Percentiles rank a stretch among this genome's conserved stretches.
These are phyloP conservation scores for Intellagama lesueurii DNA, from an alignment of 2,797 vertebrate species.

Conservation along the genomic window DNA sequence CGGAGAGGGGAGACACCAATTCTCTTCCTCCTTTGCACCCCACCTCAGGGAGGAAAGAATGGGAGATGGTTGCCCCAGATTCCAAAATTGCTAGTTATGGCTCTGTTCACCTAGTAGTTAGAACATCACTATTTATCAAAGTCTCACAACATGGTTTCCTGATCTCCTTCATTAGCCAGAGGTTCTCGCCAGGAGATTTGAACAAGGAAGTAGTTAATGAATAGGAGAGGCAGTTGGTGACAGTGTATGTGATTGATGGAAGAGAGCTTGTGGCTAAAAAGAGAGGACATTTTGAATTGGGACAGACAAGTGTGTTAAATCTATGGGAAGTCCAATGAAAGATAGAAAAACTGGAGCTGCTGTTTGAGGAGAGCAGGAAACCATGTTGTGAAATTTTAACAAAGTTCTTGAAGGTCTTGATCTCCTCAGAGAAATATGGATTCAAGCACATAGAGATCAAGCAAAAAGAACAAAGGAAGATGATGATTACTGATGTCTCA, in stretches of 20 bases:
- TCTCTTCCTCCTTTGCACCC: not conserved
- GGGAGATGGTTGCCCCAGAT: no score
- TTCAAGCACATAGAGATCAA: not conserved
- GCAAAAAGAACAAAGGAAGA: not conserved
- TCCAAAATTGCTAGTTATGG: no score
- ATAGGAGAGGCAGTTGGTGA: not conserved
- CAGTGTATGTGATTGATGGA: no score
- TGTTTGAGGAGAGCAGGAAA: no score
- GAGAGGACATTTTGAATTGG: no score
- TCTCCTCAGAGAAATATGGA: not conserved
- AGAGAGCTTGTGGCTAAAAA: no score
- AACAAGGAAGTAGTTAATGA: not conserved
- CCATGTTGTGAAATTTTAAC: not conserved
- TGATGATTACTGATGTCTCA: no score
- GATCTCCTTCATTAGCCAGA: not conserved
- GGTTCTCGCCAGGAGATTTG: not conserved
- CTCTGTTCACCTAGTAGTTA: not conserved
- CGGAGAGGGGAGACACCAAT: not conserved
- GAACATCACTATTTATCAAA: no score
- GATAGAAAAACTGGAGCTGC: not conserved
- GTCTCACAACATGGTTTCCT: no score
- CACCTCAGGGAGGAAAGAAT: not conserved
- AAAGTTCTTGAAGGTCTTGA: not conserved
- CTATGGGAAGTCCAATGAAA: not conserved
- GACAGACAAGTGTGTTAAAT: not conserved